These are phyloP conservation scores for Thoracochromis brauschi DNA, from an alignment of 2,113 vertebrate species.

Conservation along the genomic window DNA sequence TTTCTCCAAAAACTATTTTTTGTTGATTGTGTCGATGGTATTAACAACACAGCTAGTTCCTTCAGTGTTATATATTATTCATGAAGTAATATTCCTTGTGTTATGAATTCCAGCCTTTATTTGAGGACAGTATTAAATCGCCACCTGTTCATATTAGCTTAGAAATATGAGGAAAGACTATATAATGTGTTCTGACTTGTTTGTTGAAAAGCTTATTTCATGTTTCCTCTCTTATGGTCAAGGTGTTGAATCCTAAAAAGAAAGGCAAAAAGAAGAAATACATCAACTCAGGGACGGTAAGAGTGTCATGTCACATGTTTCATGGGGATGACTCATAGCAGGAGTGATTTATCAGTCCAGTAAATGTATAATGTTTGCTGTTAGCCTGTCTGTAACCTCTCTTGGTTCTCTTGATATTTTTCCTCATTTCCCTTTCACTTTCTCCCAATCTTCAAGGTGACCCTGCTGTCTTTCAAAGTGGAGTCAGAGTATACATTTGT, in stretches of 20 bases:
- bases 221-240: background rate
- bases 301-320: slow-evolving; percentile 27
- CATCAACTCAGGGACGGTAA: slow-evolving; percentile 90
- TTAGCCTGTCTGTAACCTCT: background rate
- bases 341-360: background rate
- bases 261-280: slow-evolving; percentile 99
- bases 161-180: background rate
- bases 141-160: background rate
- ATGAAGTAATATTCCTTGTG: background rate
- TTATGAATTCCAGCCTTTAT: background rate
- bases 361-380: background rate
- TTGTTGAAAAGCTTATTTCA: background rate
- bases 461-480: slow-evolving; percentile 88
- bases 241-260: slow-evolving; percentile 95
- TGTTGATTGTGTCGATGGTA: background rate
- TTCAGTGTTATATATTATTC: background rate
- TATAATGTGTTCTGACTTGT: background rate
- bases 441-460: slow-evolving; percentile 73
- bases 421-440: background rate
- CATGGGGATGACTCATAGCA: background rate
- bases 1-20: background rate
- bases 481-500: slow-evolving; percentile 92
- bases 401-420: background rate
- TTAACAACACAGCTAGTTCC: background rate
- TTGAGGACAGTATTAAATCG: background rate